Conservation (phyloP, 2,113 vertebrate species). For the Panurus biarmicus region DNA sequence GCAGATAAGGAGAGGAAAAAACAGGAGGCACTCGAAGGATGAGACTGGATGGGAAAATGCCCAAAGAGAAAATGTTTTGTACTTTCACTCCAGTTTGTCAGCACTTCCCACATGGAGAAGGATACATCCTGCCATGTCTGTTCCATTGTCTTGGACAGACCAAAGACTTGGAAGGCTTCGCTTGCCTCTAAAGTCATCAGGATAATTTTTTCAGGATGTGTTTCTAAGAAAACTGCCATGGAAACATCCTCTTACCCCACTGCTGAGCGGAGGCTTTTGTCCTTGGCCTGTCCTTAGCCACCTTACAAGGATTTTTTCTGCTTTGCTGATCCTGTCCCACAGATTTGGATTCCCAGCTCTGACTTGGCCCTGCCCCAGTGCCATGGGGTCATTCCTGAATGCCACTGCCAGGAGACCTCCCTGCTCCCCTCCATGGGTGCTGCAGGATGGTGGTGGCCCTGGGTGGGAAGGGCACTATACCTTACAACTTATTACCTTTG, state of each 20-base stretch:
- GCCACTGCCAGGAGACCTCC: background rate
- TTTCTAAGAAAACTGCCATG: background rate
- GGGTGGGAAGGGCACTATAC: no score
- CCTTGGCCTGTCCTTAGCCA: background rate
- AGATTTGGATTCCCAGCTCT: background rate
- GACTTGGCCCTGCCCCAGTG: background rate
- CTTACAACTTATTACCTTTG: background rate
- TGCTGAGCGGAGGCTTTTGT: background rate
- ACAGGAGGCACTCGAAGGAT: background rate
- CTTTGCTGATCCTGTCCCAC: background rate
- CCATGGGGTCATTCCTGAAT: background rate
- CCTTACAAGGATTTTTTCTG: background rate
- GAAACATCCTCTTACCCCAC: background rate
- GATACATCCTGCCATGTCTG: background rate
- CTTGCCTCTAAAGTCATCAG: background rate
- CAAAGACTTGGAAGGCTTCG: background rate
- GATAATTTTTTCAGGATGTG: background rate
- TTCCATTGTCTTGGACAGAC: background rate
- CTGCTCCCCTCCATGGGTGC: background rate
- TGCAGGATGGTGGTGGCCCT: background rate
- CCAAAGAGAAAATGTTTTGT: background rate
- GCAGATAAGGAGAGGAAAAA: background rate
- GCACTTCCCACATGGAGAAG: background rate
- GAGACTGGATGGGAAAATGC: background rate
- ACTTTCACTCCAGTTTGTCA: background rate